phyloP scores from a whole-genome alignment of 2,888 invertebrate species.

The Prosopocoilus inquinatus region DNA sequence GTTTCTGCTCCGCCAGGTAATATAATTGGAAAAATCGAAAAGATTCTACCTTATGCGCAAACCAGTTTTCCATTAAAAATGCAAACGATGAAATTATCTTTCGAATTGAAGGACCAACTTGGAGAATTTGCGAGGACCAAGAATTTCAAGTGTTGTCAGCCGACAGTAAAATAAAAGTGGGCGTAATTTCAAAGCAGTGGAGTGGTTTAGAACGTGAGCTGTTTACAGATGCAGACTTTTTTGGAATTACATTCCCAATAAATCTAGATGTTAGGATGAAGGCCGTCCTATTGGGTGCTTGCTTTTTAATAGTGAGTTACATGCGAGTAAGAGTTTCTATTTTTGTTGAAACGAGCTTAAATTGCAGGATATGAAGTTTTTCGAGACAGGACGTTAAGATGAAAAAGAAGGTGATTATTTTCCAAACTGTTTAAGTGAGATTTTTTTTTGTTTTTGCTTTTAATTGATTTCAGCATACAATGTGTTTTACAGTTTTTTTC shows the following conservation, averaged over 20 bases:
- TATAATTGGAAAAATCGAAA: constrained; percentile 63
- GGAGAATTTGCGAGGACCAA: constrained; percentile 71
- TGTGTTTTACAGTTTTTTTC: too few relatives aligned
- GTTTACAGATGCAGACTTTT: constrained; percentile 79
- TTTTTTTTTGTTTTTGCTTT: too few relatives aligned
- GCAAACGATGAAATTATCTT: constrained; percentile 68
- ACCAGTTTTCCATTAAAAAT: constrained; percentile 67
- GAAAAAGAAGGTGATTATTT: too few relatives aligned
- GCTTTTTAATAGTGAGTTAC: constrained; percentile 61
- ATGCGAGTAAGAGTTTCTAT: too few relatives aligned
- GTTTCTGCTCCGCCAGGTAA: constrained; percentile 67
- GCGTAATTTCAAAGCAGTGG: constrained; percentile 83
- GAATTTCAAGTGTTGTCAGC: constrained; percentile 72
- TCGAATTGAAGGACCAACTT: constrained; percentile 71
- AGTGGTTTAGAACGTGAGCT: constrained; percentile 71
- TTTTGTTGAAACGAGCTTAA: too few relatives aligned
- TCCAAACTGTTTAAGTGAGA: too few relatives aligned
- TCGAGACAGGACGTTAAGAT: too few relatives aligned
- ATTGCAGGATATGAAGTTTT: too few relatives aligned
- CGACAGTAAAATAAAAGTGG: constrained; percentile 70
- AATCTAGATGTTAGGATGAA: constrained; percentile 79
- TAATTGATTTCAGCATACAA: too few relatives aligned
- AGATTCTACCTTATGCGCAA: constrained; percentile 66
- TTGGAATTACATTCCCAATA: constrained; percentile 79
- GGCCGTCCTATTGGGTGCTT: constrained; percentile 69